Evolutionary conservation across 2,888 invertebrate genomes (phyloP), one percentile per base, ranked within the genome.

Genomic region (Cremastinae sp.): DNA sequence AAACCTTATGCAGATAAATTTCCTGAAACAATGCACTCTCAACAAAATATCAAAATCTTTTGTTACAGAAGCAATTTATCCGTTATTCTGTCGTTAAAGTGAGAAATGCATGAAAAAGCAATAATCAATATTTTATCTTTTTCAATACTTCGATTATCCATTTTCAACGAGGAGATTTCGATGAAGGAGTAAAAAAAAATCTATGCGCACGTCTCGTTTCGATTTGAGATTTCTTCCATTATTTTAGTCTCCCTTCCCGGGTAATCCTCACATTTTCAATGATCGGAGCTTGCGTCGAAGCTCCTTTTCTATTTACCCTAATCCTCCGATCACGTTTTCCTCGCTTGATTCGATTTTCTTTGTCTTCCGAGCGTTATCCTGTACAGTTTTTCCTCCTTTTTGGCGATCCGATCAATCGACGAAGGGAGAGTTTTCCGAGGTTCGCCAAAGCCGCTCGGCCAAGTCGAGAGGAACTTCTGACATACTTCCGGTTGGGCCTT

Each of bases 251-350:
- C 12, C 10, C 8, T 72, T 75, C 62, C 5, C 43, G 47, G 5
- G 75, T 72, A 62, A 72, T 72, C 62, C 68, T 56, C 72, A n/a
- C n/a, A 51, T 43, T 75, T 49, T 18, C 71, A 51, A 66, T 56
- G 56, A 75, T 62, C 61, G 71, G 56, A 45, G 56, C 35, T 61
- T 28, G 37, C 53, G 7, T 37, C 61, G 71, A 62, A 45, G 51
- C 41, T 61, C 39, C 37, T 43, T 12, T 37, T 22, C 43, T 16
- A 43, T 58, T 51, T 9, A 22, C 58, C 51, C 45, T 12, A n/a
- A 69, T 22, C 45, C 69, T 35, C 10, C 41, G 35, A 49, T 28
- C 66, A 18, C 41, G 39, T 56, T 59, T 72, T 37, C 12, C 22
- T 20, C 14, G 37, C 10, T 16, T 37, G 9, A 2, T 10, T 12